These are phyloP conservation scores for Fragum fragum DNA, from an alignment of 2,888 invertebrate species.

Conservation along the genomic window DNA sequence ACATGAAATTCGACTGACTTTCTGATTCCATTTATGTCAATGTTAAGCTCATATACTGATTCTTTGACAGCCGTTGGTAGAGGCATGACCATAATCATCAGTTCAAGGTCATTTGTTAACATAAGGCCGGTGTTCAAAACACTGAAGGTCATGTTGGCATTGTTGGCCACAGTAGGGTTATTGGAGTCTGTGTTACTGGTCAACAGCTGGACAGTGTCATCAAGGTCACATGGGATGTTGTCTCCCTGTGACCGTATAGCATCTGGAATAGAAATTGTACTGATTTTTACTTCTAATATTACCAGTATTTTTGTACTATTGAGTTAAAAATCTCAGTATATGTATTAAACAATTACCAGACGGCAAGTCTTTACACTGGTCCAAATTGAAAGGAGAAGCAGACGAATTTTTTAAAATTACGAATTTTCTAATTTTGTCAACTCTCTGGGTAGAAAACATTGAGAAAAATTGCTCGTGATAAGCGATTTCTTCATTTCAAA, in stretches of 20 bases:
- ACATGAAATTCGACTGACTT: neutral
- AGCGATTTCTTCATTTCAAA: too few species aligned
- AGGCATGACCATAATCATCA: neutral
- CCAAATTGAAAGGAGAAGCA: too few species aligned
- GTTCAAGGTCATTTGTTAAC: neutral
- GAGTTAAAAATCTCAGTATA: too few species aligned
- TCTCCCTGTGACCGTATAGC: neutral
- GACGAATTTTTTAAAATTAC: too few species aligned
- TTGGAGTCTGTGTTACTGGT: neutral
- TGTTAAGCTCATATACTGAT: neutral
- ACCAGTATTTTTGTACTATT: too few species aligned
- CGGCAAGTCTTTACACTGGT: too few species aligned
- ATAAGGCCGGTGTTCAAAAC: slow-evolving; percentile 12
- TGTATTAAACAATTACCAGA: too few species aligned
- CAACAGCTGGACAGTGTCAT: neutral
- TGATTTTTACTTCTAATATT: too few species aligned
- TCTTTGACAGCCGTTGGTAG: neutral
- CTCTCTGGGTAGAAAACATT: too few species aligned
- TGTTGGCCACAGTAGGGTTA: neutral
- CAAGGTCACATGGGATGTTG: slow-evolving; percentile 9
- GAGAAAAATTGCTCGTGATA: too few species aligned
- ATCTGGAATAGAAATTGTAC: too few species aligned
- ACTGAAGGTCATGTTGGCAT: slow-evolving; percentile 18
- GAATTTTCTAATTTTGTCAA: too few species aligned
- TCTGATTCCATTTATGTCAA: neutral